Conservation (phyloP, 2,888 invertebrate species). For the Dioctria linearis region DNA sequence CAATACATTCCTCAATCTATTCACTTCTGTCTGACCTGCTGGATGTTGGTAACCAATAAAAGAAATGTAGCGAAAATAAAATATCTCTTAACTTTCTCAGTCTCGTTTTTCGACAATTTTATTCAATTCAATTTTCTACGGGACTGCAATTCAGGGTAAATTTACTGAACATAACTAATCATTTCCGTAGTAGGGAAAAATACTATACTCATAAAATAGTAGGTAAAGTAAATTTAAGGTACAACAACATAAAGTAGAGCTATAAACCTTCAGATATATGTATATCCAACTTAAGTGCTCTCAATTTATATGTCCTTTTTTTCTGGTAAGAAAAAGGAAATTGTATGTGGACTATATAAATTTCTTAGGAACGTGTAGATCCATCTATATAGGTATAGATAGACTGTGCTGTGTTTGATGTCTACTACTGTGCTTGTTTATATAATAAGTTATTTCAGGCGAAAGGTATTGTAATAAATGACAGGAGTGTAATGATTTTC, state of each 20-base stretch:
- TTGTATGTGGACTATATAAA: not conserved
- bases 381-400: too few relatives aligned
- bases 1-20: too few relatives aligned
- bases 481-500: too few relatives aligned
- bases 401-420: too few relatives aligned
- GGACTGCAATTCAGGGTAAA: not conserved
- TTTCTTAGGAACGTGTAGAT: too few relatives aligned
- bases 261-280: not conserved
- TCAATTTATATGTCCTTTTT: not conserved
- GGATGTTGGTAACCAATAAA: too few relatives aligned
- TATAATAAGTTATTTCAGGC: too few relatives aligned
- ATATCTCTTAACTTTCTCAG: too few relatives aligned
- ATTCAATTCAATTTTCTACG: conserved; percentile 1
- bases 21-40: too few relatives aligned
- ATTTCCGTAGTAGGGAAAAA: not conserved
- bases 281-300: not conserved
- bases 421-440: too few relatives aligned
- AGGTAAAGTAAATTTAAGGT: conserved; percentile 19
- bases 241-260: not conserved
- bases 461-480: too few relatives aligned
- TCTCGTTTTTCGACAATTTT: not conserved
- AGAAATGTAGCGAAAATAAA: too few relatives aligned
- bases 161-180: conserved; percentile 5
- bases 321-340: not conserved
- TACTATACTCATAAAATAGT: conserved; percentile 8